Conservation (phyloP, 2,797 vertebrate genomes). For the Ataeniobius toweri region DNA sequence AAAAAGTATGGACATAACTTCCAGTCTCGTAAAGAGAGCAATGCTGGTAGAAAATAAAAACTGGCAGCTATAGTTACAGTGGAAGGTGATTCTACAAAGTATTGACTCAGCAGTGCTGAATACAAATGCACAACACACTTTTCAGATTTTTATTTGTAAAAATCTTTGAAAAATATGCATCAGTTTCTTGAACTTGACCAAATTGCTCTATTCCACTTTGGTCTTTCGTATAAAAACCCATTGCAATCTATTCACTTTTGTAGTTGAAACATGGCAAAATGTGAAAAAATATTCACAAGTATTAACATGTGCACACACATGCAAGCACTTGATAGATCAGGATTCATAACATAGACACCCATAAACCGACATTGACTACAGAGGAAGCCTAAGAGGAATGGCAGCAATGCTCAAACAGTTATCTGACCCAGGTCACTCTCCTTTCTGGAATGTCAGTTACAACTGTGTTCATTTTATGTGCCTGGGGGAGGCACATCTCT, state of each 20-base stretch:
- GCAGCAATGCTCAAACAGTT: slow-evolving; percentile 62
- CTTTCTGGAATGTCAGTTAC: slow-evolving; percentile 58
- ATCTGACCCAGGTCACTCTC: slow-evolving; percentile 57
- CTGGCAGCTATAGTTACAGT: too few species aligned
- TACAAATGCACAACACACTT: background rate
- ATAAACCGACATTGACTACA: slow-evolving; percentile 19
- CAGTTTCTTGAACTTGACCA: too few species aligned
- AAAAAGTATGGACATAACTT: background rate
- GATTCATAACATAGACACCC: slow-evolving; percentile 22
- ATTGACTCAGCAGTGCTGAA: background rate
- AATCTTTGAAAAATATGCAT: too few species aligned
- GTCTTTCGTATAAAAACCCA: background rate
- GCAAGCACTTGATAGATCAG: slow-evolving; percentile 36
- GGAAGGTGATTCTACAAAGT: background rate
- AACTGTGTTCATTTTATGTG: slow-evolving; percentile 51
- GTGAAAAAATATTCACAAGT: background rate
- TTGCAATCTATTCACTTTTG: background rate
- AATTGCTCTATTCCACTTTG: too few species aligned
- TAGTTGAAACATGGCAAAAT: background rate
- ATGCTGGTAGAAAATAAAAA: background rate
- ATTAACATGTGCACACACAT: background rate
- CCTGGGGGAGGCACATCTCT: slow-evolving; percentile 36
- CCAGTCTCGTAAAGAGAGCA: background rate
- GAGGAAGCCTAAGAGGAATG: slow-evolving; percentile 58
- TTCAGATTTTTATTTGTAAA: too few species aligned